phyloP scores from a whole-genome alignment of 1,140 invertebrate species.

The Aphelenchoides avenae region DNA sequence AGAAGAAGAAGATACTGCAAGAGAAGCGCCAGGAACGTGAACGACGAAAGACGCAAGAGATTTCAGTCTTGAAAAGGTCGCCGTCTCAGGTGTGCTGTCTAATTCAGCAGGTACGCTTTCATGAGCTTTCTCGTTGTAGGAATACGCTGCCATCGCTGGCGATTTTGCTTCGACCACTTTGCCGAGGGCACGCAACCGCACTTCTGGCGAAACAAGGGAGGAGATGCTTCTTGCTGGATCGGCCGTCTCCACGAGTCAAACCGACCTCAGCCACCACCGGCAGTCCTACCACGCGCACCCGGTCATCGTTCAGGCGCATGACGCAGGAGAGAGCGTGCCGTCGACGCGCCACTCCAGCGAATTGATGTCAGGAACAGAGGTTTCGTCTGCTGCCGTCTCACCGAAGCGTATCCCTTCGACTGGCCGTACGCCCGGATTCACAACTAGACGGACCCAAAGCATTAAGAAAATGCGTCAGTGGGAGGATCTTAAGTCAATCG shows the following conservation, averaged over 20 bases:
- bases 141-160: slow-evolving; percentile 6
- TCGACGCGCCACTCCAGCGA: too few relatives aligned
- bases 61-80: slow-evolving; percentile 51
- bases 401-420: not conserved
- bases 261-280: slow-evolving; percentile 1
- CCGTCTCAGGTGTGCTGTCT: slow-evolving; percentile 27
- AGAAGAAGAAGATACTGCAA: slow-evolving; percentile 79
- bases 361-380: too few relatives aligned
- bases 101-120: not conserved
- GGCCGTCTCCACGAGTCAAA: too few relatives aligned
- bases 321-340: too few relatives aligned
- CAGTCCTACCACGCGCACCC: slow-evolving; percentile 1
- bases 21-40: slow-evolving; percentile 69
- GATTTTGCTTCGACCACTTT: slow-evolving; percentile 30
- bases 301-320: too few relatives aligned
- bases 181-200: slow-evolving; percentile 30
- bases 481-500: slow-evolving; percentile 65
- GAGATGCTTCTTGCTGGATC: too few relatives aligned
- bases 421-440: slow-evolving; percentile 85
- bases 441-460: slow-evolving; percentile 80
- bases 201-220: slow-evolving; percentile 16
- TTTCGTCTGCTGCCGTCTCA: slow-evolving; percentile 3
- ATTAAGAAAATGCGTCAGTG: slow-evolving; percentile 72
- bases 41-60: slow-evolving; percentile 67
- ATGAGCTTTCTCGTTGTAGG: slow-evolving; percentile 53